Percentiles rank a stretch among this genome's conserved stretches.
Conservation (phyloP, 2,113 vertebrate species). For the Suncus etruscus region DNA sequence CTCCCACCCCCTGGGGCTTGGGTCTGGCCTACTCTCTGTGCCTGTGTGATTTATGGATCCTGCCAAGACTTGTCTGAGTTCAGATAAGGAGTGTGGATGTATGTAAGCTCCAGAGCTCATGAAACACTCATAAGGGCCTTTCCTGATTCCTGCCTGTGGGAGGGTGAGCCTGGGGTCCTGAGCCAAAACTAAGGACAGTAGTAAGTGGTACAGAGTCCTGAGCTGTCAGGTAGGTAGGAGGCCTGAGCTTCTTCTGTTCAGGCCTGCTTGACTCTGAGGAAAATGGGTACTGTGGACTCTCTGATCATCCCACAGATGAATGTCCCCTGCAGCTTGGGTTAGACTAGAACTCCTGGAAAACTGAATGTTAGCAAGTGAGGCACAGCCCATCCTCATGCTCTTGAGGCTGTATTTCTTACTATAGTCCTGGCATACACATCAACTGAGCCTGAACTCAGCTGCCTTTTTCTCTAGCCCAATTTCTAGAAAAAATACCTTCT, state of each 20-base stretch:
- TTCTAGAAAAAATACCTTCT: not conserved
- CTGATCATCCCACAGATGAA: not conserved
- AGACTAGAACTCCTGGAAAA: not conserved
- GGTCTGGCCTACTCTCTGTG: fast-evolving
- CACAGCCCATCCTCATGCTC: not conserved
- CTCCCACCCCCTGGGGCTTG: not conserved
- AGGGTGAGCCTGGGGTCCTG: not conserved
- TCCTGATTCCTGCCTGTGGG: not conserved
- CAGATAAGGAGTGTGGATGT: conserved; percentile 33
- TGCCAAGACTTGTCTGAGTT: conserved; percentile 50
- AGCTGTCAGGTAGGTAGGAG: not conserved
- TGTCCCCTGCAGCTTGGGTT: not conserved
- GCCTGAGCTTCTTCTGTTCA: not conserved
- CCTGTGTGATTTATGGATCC: conserved; percentile 58
- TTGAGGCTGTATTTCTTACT: not conserved
- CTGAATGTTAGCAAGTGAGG: not conserved
- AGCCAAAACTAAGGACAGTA: not conserved
- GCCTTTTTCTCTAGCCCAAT: not conserved
- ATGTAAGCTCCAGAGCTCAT: conserved; percentile 54
- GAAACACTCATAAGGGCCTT: not conserved
- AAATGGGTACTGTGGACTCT: not conserved
- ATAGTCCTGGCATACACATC: not conserved
- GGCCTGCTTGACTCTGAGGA: not conserved
- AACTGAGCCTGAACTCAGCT: not conserved
- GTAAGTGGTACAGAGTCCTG: not conserved